Evolutionary conservation across 1,140 invertebrate genomes (phyloP).

Genomic region (Scaptomyza hsui): DNA sequence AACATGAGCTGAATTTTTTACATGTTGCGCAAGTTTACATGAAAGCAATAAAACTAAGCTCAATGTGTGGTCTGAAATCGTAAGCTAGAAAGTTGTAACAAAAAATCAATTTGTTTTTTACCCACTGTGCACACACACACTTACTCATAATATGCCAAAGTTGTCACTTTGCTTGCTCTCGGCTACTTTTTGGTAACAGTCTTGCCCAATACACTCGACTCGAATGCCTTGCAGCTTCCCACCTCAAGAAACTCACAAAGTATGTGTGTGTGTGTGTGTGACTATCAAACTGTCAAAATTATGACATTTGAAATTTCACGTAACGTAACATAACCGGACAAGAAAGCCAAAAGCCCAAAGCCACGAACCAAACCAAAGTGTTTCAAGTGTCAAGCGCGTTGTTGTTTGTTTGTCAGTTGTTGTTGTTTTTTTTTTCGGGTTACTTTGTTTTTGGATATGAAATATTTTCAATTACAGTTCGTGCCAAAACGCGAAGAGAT

Average conservation of each 20-base stretch:
- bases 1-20: slow-evolving; percentile 58
- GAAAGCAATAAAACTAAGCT: slow-evolving; percentile 5
- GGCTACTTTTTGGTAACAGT: slow-evolving; percentile 65
- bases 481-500: slow-evolving; percentile 77
- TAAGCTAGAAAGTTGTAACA: slow-evolving; percentile 5
- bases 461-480: slow-evolving; percentile 79
- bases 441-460: slow-evolving; percentile 42
- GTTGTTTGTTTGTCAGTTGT: slow-evolving; percentile 46
- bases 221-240: slow-evolving; percentile 35
- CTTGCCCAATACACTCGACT: slow-evolving; percentile 49
- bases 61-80: slow-evolving; percentile 53
- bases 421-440: slow-evolving; percentile 36
- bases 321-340: slow-evolving; percentile 68
- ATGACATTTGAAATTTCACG: slow-evolving; percentile 83
- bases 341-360: slow-evolving; percentile 54
- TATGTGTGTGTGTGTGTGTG: slow-evolving; percentile 43
- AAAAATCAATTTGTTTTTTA: background rate
- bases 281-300: slow-evolving; percentile 83
- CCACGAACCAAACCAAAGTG: slow-evolving; percentile 54
- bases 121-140: slow-evolving; percentile 8
- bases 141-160: slow-evolving; percentile 41
- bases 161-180: slow-evolving; percentile 56
- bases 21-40: slow-evolving; percentile 66
- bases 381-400: slow-evolving; percentile 70
- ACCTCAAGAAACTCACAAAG: slow-evolving; percentile 14